Evolutionary conservation across 2,113 vertebrate species (phyloP).

Genomic region (Dascyllus trimaculatus): DNA sequence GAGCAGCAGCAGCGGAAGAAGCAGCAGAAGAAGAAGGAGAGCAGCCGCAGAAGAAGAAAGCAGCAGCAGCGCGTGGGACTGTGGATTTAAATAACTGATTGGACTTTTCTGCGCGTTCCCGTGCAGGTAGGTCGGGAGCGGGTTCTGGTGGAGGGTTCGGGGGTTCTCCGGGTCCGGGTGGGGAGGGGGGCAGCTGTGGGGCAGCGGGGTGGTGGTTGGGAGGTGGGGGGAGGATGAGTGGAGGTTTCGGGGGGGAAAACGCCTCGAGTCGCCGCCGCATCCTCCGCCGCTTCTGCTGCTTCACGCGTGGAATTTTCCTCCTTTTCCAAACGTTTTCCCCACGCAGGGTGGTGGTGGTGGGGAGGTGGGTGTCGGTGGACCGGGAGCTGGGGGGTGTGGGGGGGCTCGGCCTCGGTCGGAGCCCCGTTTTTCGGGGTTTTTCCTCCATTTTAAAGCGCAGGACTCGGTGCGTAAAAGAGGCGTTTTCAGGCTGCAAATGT

Average conservation of each 20-base stretch:
- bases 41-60: constrained; percentile 17
- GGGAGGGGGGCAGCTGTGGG: background rate
- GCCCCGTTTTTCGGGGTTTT: too few species aligned
- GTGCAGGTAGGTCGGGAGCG: constrained; percentile 63
- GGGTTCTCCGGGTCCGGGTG: constrained; percentile 1
- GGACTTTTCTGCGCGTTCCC: constrained; percentile 56
- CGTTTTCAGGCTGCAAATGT: constrained; percentile 12
- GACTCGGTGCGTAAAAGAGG: constrained; percentile 6
- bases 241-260: constrained; percentile 63
- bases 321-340: constrained; percentile 2
- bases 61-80: constrained; percentile 50
- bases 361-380: too few species aligned
- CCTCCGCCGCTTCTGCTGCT: constrained; percentile 36
- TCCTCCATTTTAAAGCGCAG: constrained; percentile 11
- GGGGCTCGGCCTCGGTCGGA: background rate
- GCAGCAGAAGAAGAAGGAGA: background rate
- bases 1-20: constrained; percentile 15
- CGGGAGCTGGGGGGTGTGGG: background rate
- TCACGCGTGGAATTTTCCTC: constrained; percentile 3
- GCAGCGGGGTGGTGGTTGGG: constrained; percentile 18
- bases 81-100: constrained; percentile 65
- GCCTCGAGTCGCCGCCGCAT: constrained; percentile 61
- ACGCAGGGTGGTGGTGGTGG: background rate
- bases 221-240: constrained; percentile 25
- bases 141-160: background rate